A percentile compares a stretch with the other conserved stretches of the same genome.
phyloP scores from a whole-genome alignment of 1,140 invertebrate genomes.

The Pseudomyrmex dendroicus region DNA sequence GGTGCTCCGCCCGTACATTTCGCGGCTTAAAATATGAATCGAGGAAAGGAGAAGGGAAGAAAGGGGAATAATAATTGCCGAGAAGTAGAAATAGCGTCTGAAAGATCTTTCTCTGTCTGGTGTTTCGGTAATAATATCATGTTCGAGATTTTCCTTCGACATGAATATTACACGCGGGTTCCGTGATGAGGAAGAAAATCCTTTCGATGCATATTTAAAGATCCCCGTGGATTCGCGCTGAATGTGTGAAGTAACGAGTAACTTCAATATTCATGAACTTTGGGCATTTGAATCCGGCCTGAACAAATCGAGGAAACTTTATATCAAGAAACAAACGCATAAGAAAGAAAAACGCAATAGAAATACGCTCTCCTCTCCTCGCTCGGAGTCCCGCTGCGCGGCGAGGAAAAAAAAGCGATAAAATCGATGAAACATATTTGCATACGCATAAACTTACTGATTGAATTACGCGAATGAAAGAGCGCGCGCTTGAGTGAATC shows the following conservation, averaged over 20 bases:
- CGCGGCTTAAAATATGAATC: conserved; percentile 1
- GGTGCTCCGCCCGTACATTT: background rate
- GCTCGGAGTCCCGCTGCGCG: too few relatives aligned
- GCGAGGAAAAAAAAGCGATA: background rate
- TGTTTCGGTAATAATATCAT: background rate
- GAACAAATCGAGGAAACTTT: conserved; percentile 42
- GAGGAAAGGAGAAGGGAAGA: too few relatives aligned
- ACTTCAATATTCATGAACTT: conserved; percentile 53
- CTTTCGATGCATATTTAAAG: conserved; percentile 48
- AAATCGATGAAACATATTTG: conserved; percentile 31
- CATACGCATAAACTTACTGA: conserved; percentile 2
- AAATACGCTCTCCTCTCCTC: background rate
- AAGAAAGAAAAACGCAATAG: conserved; percentile 14
- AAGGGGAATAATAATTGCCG: background rate
- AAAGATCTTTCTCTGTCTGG: conserved; percentile 5
- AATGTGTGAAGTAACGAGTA: conserved; percentile 46
- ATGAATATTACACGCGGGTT: conserved; percentile 3
- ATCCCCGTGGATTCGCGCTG: conserved; percentile 28
- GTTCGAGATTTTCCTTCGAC: conserved; percentile 14
- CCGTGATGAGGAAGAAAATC: conserved; percentile 20
- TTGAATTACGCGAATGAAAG: background rate
- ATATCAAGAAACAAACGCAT: conserved; percentile 36
- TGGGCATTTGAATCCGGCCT: conserved; percentile 24
- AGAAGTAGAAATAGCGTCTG: background rate
- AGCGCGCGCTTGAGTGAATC: background rate